Evolutionary conservation across 2,888 invertebrate genomes (phyloP), one percentile per base, ranked within the genome.

Genomic region (Carpatolechia fugitivella): DNA sequence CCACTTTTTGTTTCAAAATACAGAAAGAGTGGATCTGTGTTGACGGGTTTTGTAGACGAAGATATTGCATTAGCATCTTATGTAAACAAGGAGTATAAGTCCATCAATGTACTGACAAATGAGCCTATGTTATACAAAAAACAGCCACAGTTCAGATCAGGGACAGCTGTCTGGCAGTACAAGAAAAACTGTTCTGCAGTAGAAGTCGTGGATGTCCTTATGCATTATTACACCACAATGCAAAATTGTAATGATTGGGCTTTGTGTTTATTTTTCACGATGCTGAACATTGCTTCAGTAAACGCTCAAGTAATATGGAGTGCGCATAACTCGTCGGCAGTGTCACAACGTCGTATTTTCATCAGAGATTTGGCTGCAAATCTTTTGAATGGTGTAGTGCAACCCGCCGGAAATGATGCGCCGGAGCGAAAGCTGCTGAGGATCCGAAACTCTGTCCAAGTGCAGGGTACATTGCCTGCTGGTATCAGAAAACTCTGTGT

Each of bases 291-390:
- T 63, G 87, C 89, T 1, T 75, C 85, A 0, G 69, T 90, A 0
- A 90, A 89, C 63, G 79, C 90, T 44, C 90, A 90, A 70, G 85
- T 89, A 0, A 62, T 89, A 56, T 90, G 87, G 86, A 74, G 74
- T 59, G 72, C 80, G 0, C 70, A 77, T 14, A 78, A 77, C 54
- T 56, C 66, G 0, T 62, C 60, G 2, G 63, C 65, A 55, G 57
- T 78, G 5, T 56, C 65, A 0, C 79, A 82, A 44, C 76, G 90
- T 8, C 76, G 86, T 10, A 54, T 68, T 18, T 90, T 89, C 56
- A 81, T 90, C 14, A 78, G 75, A 62, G 76, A 85, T 35, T 70
- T 89, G 54, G 87, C 82, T 11, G 46, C 80, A 7, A 78, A 78
- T 58, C 70, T 90, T 46, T 58, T 89, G 56, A 18, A 18, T 41